Conservation (phyloP, 2,797 vertebrate species). For the Anguilla megastoma region DNA sequence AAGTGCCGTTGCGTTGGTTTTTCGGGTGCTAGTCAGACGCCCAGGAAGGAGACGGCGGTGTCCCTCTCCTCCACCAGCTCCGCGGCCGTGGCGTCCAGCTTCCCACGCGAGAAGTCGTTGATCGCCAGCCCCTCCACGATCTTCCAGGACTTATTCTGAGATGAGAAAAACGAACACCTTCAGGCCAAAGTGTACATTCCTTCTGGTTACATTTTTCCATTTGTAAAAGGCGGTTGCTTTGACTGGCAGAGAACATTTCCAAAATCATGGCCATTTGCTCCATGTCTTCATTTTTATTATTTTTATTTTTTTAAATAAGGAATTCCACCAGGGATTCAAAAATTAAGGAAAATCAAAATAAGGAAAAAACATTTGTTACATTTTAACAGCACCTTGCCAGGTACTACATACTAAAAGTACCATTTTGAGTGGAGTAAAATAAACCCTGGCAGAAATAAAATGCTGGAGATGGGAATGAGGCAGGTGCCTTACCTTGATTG, state of each 20-base stretch:
- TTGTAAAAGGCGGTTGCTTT: too few species aligned
- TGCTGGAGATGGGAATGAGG: background rate
- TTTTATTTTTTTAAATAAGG: too few species aligned
- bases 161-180: conserved; percentile 25
- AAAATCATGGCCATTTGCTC: too few species aligned
- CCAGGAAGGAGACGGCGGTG: conserved; percentile 79
- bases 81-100: conserved; percentile 82
- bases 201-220: background rate
- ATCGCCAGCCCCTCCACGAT: conserved; percentile 80
- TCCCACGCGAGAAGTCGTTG: conserved; percentile 83
- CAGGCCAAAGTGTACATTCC: background rate
- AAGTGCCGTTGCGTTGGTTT: conserved; percentile 51
- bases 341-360: background rate
- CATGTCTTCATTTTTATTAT: too few species aligned
- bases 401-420: background rate
- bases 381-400: too few species aligned
- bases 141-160: conserved; percentile 83
- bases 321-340: background rate
- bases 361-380: background rate
- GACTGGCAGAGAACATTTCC: too few species aligned
- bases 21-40: conserved; percentile 73
- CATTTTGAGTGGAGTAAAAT: background rate
- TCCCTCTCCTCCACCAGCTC: conserved; percentile 83
- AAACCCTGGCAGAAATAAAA: background rate
- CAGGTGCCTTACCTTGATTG: conserved; percentile 80